Base-by-base conservation (phyloP, 2,113 vertebrate species). In the Dicentrarchus labrax region DNA sequence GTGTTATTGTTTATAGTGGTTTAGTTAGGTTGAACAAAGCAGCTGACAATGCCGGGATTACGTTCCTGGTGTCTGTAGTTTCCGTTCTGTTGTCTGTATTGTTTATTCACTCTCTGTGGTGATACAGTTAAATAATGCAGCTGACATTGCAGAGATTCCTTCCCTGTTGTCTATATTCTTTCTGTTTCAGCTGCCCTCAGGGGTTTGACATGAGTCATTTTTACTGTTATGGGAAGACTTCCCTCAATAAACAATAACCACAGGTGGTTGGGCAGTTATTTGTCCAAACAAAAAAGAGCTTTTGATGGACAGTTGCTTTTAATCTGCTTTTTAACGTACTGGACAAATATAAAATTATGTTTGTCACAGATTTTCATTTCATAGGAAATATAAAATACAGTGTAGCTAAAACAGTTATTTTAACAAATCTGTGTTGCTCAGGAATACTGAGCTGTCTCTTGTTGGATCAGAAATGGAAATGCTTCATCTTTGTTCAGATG, bases 91-190 rank as follows among this genome's bases (percentile, higher is more conserved):
- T 64, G 16, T 72, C 39, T 45, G 7, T 66, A 12, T 41, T 72
- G 41, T 43, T 13, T 51, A 45, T 76, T 71, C 22, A 36, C 30
- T 72, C 36, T 61, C 60, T 84, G 30, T 70, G 21, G 24, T 60
- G 59, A 72, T 76, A 47, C 57, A 72, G 62, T 82, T 77, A 48
- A 73, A 72, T 65, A 76, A 21, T 70, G n/a, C 72, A 71, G 78
- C 83, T 80, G 82, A 77, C 72, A 88, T 90, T 71, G 68, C 77
- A 86, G 69, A 82, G 86, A 89, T 92, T 91, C 83, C 67, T 89
- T 68, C 47, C 30, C 68, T 66, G 84, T 76, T 84, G 51, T 78
- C 78, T 86, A 6, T 79, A 59, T 78, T 89, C 66, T 72, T 74
- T 70, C 67, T 88, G 61, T 72, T 78, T 87, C 59, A 76, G 45